Base-by-base conservation (phyloP, 2,113 vertebrate genomes). In the Gadus chalcogrammus region DNA sequence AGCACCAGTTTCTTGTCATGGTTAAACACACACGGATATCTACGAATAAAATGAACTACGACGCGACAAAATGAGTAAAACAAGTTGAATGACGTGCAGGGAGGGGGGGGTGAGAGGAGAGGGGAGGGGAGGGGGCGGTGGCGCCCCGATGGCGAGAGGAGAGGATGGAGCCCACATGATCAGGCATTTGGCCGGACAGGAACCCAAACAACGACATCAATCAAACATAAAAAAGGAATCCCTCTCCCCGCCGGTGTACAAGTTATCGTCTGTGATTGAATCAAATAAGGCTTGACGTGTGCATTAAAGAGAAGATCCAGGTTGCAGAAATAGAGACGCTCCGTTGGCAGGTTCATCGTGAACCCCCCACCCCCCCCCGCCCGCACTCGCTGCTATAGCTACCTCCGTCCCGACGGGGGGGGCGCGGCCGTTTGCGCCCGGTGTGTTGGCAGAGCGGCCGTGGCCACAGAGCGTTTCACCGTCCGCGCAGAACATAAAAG, bases 271-370 rank as follows among this genome's bases (percentile, higher is more conserved):
- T 58, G 73, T 82, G 71, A 79, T 67, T 85, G 69, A 63, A 82
- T 85, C 81, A 81, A 72, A 83, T 88, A 88, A 87, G 88, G 85
- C 89, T 81, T 86, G 74, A 76, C 15, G 82, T 86, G 82, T 82
- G 68, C 75, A 35, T 77, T 53, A 75, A 76, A 81, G 28, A 72
- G 80, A 70, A 52, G 68, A 24, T 72, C 69, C 79, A 72, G 74
- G 68, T 69, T 60, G 69, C 22, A 22, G 80, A 42, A 63, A 35
- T 35, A 35, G 31, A 35, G 31, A 35, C 67, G 15, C 18, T 35
- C 22, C 17, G 38, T 42, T 15, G 42, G 53, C 61, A 68, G 3
- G 7, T 24, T 27, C 27, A 42, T 75, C 3, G 64, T 35, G 64
- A 4, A 52, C 59, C 63, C 69, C 13, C 18, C 42, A 67, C 35